A percentile compares a stretch with the other conserved stretches of the same genome.
phyloP scores from a whole-genome alignment of 2,888 invertebrate species.

The Platyscelio sp. region DNA sequence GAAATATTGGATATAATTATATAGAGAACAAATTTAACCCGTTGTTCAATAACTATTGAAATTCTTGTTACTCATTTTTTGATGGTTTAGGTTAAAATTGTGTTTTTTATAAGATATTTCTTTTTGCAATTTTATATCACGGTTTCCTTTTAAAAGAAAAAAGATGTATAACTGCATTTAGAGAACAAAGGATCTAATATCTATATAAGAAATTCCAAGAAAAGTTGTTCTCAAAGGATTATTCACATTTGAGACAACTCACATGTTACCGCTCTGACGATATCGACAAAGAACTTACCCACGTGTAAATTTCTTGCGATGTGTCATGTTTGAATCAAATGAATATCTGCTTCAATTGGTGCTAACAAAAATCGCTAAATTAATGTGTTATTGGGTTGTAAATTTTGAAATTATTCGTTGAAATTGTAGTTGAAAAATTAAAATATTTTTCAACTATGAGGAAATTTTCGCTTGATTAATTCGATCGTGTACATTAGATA shows the following conservation, averaged over 20 bases:
- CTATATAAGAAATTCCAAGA: conserved; percentile 27
- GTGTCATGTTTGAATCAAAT: conserved; percentile 62
- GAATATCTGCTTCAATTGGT: conserved; percentile 79
- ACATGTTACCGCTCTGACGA: neutral
- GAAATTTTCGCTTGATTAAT: conserved; percentile 7
- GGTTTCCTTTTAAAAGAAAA: conserved; percentile 14
- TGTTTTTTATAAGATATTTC: no score
- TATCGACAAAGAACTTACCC: conserved; percentile 74
- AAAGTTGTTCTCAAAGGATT: conserved; percentile 18
- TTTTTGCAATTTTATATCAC: no score
- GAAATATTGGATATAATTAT: no score
- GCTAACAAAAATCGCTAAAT: no score
- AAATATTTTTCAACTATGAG: neutral
- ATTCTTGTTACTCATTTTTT: neutral
- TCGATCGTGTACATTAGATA: neutral
- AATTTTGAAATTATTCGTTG: no score
- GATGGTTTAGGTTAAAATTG: no score
- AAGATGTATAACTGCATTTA: conserved; percentile 6
- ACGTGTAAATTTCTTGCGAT: conserved; percentile 70
- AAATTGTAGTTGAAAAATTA: no score
- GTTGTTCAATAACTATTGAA: no score
- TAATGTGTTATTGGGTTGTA: no score
- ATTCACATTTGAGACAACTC: conserved; percentile 31
- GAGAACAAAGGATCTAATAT: conserved; percentile 26
- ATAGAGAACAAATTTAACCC: no score